Conservation (phyloP, 1,140 invertebrate genomes). For the Drosophila carrolli region DNA sequence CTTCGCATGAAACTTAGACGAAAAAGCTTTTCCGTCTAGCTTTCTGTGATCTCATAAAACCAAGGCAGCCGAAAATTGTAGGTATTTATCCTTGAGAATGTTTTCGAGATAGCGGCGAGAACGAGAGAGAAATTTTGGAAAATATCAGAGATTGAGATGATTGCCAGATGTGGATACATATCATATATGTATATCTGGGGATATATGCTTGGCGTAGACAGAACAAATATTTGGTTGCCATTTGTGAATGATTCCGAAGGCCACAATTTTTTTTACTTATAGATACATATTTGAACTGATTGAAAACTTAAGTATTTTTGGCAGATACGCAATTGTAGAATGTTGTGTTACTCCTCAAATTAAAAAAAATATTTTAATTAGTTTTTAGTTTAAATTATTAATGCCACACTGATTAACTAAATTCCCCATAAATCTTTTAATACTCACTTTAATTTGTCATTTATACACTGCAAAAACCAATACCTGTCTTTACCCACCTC, state of each 20-base stretch:
- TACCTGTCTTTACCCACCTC: no score
- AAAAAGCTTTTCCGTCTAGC: conserved; percentile 71
- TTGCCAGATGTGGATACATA: conserved; percentile 21
- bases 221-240: conserved; percentile 32
- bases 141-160: conserved; percentile 50
- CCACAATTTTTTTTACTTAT: conserved; percentile 22
- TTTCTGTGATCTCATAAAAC: conserved; percentile 67
- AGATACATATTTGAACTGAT: conserved; percentile 16
- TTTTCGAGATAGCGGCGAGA: conserved; percentile 36
- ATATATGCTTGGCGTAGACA: conserved; percentile 23
- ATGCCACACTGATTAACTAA: no score
- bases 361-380: no score
- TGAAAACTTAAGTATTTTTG: conserved; percentile 4
- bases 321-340: not conserved
- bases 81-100: conserved; percentile 75
- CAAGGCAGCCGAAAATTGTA: conserved; percentile 24
- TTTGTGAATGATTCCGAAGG: conserved; percentile 53
- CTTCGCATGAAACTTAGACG: conserved; percentile 67
- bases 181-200: conserved; percentile 5
- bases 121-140: conserved; percentile 44
- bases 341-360: no score
- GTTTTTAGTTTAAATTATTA: no score
- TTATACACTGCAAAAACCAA: not conserved
- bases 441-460: not conserved
- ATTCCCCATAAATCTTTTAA: no score